Percentiles rank a stretch among this genome's conserved stretches.
Evolutionary conservation across 1,140 invertebrate genomes (phyloP).

Genomic region (Limonius californicus): DNA sequence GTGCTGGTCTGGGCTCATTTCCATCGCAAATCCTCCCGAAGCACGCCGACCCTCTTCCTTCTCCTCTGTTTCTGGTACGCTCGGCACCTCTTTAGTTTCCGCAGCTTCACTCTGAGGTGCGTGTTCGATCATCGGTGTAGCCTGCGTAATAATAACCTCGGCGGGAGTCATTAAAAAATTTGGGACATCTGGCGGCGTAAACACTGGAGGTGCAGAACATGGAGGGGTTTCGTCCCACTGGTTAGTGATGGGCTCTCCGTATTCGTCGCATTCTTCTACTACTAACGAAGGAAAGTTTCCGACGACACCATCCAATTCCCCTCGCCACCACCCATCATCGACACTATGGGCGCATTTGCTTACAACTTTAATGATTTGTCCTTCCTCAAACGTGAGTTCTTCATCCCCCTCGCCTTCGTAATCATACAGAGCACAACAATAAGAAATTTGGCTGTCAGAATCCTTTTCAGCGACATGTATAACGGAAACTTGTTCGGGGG

Average conservation of each 20-base stretch:
- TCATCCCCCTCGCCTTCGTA: conserved; percentile 85
- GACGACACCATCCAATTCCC: conserved; percentile 73
- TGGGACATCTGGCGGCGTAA: conserved; percentile 77
- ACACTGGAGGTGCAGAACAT: conserved; percentile 72
- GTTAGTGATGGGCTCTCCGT: conserved; percentile 69
- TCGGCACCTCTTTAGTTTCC: conserved; percentile 25
- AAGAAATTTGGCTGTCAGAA: conserved; percentile 51
- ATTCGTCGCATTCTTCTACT: conserved; percentile 82
- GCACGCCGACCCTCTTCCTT: conserved; percentile 17
- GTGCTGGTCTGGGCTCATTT: conserved; percentile 66
- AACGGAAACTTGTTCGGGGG: conserved; percentile 54
- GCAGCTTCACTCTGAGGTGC: not conserved
- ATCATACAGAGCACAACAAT: conserved; percentile 84
- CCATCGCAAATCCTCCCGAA: conserved; percentile 63
- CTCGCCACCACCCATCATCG: conserved; percentile 98
- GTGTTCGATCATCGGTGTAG: conserved; percentile 48
- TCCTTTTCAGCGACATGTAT: conserved; percentile 37
- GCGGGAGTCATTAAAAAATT: conserved; percentile 43
- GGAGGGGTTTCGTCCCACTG: conserved; percentile 68
- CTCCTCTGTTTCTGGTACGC: conserved; percentile 37
- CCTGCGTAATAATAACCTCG: conserved; percentile 56
- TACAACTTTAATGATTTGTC: conserved; percentile 64
- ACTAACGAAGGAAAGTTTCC: conserved; percentile 93
- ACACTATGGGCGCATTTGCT: conserved; percentile 78
- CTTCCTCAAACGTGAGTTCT: conserved; percentile 85